These are phyloP conservation scores for Latrodectus geometricus DNA, from an alignment of 1,140 invertebrate genomes.

Conservation along the genomic window DNA sequence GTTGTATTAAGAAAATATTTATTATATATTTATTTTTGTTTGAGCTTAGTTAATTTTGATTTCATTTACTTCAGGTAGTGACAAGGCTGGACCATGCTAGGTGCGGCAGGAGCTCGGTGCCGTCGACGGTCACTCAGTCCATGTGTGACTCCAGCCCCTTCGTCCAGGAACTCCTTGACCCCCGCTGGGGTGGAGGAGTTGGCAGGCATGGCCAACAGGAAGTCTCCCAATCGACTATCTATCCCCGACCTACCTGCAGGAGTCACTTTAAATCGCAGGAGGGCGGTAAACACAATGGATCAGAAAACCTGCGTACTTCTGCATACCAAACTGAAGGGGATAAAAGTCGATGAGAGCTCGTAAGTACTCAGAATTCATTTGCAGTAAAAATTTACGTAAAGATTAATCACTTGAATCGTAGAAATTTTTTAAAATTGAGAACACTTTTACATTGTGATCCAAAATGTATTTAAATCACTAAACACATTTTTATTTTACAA, in stretches of 20 bases:
- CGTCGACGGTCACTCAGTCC: conserved; percentile 46
- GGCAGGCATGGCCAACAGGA: background rate
- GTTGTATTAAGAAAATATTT: too few relatives aligned
- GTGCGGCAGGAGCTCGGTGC: conserved; percentile 45
- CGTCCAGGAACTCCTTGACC: conserved; percentile 53
- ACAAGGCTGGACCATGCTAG: conserved; percentile 13
- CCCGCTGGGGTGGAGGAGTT: conserved; percentile 47
- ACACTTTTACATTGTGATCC: too few relatives aligned
- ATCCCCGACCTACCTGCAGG: conserved; percentile 62
- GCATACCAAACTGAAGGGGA: conserved; percentile 78
- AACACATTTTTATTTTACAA: too few relatives aligned
- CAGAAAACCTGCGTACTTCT: conserved; percentile 92
- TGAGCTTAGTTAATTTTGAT: too few relatives aligned
- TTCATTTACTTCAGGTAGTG: background rate
- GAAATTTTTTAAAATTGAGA: too few relatives aligned
- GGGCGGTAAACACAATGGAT: conserved; percentile 87
- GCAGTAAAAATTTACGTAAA: too few relatives aligned
- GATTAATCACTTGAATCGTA: too few relatives aligned
- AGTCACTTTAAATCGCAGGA: conserved; percentile 63
- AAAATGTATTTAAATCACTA: too few relatives aligned
- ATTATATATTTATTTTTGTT: too few relatives aligned
- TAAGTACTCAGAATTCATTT: conserved; percentile 74
- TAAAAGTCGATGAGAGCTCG: conserved; percentile 93
- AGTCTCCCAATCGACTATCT: conserved; percentile 59
- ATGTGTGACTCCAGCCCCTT: conserved; percentile 47